A percentile compares a stretch with the other conserved stretches of the same genome.
phyloP scores from a whole-genome alignment of 2,888 invertebrate species.

The Eupeodes luniger region DNA sequence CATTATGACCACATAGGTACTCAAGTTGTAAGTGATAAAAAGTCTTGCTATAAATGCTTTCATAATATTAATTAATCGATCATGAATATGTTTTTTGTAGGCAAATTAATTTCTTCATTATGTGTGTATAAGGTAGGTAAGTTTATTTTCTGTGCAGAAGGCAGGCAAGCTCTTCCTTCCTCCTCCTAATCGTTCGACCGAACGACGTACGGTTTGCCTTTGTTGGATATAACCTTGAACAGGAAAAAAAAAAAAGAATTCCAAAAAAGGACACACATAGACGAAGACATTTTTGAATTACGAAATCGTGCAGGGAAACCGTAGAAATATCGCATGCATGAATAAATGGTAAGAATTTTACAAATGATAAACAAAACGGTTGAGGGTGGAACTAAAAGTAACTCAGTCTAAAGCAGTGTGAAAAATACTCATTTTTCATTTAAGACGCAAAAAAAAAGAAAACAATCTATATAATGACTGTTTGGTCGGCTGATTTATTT shows the following conservation, averaged over 20 bases:
- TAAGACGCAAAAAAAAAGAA: not conserved
- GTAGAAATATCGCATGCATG: not conserved
- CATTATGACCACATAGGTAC: not conserved
- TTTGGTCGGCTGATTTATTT: not conserved
- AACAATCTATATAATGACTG: not conserved
- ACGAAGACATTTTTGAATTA: constrained; percentile 6
- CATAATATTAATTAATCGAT: not conserved
- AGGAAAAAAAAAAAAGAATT: not conserved
- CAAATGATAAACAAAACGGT: not conserved
- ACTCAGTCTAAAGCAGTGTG: not conserved
- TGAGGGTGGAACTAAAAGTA: not conserved
- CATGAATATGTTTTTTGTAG: not conserved
- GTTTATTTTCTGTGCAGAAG: not conserved
- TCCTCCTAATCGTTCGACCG: not conserved
- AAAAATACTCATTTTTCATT: constrained; percentile 12
- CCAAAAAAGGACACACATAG: constrained; percentile 4
- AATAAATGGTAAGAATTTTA: not conserved
- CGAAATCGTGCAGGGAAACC: constrained; percentile 1
- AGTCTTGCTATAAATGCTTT: not conserved
- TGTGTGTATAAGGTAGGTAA: not conserved
- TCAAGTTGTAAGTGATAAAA: not conserved
- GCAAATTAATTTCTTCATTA: constrained; percentile 10
- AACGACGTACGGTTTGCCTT: not conserved
- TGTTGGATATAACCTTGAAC: not conserved
- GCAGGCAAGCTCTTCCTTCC: not conserved